These are phyloP conservation scores for Agrilus mali DNA, from an alignment of 2,888 invertebrate genomes.

Conservation along the genomic window DNA sequence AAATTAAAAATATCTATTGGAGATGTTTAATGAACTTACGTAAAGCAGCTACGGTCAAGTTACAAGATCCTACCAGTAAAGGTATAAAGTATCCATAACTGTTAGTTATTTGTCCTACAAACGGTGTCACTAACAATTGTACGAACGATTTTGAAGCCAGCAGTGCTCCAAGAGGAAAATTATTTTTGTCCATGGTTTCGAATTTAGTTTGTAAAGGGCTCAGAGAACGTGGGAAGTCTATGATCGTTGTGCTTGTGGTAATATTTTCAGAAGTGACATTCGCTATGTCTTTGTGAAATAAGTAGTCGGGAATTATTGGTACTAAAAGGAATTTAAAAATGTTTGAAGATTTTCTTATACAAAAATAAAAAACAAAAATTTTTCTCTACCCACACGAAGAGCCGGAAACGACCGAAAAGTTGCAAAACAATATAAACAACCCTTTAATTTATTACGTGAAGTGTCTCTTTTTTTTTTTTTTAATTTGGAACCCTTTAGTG, in stretches of 20 bases:
- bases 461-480: too few species aligned
- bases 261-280: not conserved
- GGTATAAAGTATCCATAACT: conserved; percentile 55
- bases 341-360: not conserved
- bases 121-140: conserved; percentile 64
- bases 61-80: conserved; percentile 53
- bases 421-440: too few species aligned
- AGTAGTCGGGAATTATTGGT: conserved; percentile 67
- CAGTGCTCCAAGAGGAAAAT: conserved; percentile 53
- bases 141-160: conserved; percentile 69
- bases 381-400: too few species aligned
- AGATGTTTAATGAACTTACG: conserved; percentile 38
- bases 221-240: conserved; percentile 18
- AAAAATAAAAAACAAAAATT: too few species aligned
- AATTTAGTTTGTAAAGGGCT: conserved; percentile 33
- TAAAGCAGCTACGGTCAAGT: conserved; percentile 52
- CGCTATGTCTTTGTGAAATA: conserved; percentile 43
- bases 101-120: conserved; percentile 55
- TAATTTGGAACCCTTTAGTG: too few species aligned
- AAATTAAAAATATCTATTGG: not conserved
- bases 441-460: too few species aligned
- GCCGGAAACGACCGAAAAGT: too few species aligned
- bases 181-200: conserved; percentile 41
- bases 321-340: conserved; percentile 40
- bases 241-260: too few species aligned